Evolutionary conservation across 1,140 invertebrate species (phyloP).

Genomic region (Ceratosolen fusciceps): DNA sequence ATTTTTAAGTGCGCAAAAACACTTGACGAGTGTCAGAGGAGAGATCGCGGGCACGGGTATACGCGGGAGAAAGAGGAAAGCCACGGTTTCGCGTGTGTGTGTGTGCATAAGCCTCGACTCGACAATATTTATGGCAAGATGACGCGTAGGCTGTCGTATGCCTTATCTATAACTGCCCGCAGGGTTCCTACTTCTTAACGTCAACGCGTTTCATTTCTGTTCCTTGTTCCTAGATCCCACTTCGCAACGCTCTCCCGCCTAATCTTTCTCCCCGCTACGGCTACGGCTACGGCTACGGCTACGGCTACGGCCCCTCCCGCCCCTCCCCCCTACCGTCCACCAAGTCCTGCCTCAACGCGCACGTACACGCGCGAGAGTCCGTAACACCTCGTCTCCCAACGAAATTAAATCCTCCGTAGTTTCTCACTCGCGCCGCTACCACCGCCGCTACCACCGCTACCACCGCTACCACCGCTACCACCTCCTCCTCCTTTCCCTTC

Average conservation of each 20-base stretch:
- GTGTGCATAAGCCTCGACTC: slow-evolving; percentile 4
- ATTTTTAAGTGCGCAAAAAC: slow-evolving; percentile 32
- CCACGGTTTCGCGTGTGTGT: background rate
- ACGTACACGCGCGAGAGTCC: background rate
- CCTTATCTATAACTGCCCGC: slow-evolving; percentile 26
- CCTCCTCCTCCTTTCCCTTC: too few relatives aligned
- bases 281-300: too few relatives aligned
- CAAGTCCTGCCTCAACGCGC: too few relatives aligned
- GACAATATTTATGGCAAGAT: slow-evolving; percentile 41
- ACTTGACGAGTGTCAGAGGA: slow-evolving; percentile 26
- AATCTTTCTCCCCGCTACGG: background rate
- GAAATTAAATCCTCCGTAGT: too few relatives aligned
- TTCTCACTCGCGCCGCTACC: too few relatives aligned
- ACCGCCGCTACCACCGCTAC: too few relatives aligned
- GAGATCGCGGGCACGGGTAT: background rate
- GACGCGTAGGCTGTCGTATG: slow-evolving; percentile 28
- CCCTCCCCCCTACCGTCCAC: background rate
- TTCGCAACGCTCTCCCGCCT: background rate
- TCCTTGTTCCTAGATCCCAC: background rate
- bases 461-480: too few relatives aligned
- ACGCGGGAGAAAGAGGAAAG: slow-evolving; percentile 20
- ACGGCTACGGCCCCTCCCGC: too few relatives aligned
- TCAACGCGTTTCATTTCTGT: slow-evolving; percentile 11
- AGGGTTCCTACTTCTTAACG: slow-evolving; percentile 32
- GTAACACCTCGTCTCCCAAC: background rate